Percentiles rank a stretch among this genome's conserved stretches.
phyloP scores from a whole-genome alignment of 2,113 vertebrate species.

The Thomomys bottae region DNA sequence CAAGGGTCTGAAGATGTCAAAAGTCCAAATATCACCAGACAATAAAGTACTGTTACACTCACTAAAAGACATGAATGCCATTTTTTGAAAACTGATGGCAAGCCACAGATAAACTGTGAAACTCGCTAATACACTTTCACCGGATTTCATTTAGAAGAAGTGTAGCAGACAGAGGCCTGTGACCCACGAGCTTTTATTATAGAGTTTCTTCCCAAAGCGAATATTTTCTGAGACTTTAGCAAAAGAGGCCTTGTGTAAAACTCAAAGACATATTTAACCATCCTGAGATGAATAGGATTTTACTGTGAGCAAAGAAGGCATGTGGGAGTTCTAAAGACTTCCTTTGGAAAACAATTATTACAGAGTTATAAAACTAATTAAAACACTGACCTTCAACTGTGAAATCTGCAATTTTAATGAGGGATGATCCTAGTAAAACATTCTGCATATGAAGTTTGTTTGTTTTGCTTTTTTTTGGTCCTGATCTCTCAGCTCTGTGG shows the following conservation, averaged over 20 bases:
- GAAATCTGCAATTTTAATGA: constrained; percentile 45
- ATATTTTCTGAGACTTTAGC: constrained; percentile 50
- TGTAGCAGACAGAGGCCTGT: constrained; percentile 21
- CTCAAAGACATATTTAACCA: background rate
- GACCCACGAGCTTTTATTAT: background rate
- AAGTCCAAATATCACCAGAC: constrained; percentile 41
- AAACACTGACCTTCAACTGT: constrained; percentile 10
- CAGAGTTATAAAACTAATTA: constrained; percentile 27
- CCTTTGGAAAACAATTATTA: constrained; percentile 54
- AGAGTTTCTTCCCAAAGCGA: constrained; percentile 36
- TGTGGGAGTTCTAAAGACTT: background rate
- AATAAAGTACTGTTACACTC: constrained; percentile 46
- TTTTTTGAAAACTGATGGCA: constrained; percentile 43
- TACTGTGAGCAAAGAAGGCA: background rate
- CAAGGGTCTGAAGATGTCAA: constrained; percentile 56
- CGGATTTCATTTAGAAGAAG: constrained; percentile 26
- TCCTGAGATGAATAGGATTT: constrained; percentile 31
- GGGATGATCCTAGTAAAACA: background rate
- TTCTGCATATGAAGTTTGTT: background rate
- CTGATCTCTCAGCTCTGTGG: background rate
- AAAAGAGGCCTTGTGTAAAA: constrained; percentile 51
- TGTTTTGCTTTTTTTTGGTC: constrained; percentile 17
- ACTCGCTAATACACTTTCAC: background rate
- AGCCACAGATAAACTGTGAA: constrained; percentile 19
- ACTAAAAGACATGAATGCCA: background rate